Conservation (phyloP, 53 echinoderm and acorn worm species). For the Apostichopus leukothele region DNA sequence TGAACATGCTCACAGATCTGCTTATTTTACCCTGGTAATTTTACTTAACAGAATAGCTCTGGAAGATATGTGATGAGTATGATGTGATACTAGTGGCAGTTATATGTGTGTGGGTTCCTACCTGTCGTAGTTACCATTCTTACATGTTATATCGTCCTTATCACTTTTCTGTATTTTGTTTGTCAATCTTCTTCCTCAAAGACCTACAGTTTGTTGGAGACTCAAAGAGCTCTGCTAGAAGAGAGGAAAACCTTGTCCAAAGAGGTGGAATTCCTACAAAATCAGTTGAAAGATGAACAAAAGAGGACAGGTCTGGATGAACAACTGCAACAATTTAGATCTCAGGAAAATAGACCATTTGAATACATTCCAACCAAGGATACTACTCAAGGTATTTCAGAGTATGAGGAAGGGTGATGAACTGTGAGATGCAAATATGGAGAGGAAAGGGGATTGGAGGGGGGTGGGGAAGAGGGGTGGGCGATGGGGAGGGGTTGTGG, state of each 20-base stretch:
- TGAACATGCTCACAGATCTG: background rate
- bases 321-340: constrained; percentile 6
- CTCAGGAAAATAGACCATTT: background rate
- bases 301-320: background rate
- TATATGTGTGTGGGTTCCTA: too few relatives aligned
- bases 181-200: background rate
- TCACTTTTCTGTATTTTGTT: too few relatives aligned
- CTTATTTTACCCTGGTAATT: too few relatives aligned
- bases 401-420: background rate
- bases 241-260: constrained; percentile 79
- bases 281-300: constrained; percentile 54
- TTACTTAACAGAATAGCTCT: too few relatives aligned
- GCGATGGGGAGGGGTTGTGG: too few relatives aligned
- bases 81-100: too few relatives aligned
- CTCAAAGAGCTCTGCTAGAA: constrained; percentile 69
- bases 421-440: too few relatives aligned
- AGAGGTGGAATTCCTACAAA: constrained; percentile 83
- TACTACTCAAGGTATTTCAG: background rate
- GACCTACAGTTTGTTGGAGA: constrained; percentile 78
- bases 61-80: too few relatives aligned
- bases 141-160: too few relatives aligned
- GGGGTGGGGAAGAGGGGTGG: too few relatives aligned
- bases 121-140: too few relatives aligned
- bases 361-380: constrained; percentile 38
- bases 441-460: too few relatives aligned